These are phyloP conservation scores for Pachycephala philippinensis DNA, from an alignment of 2,113 vertebrate genomes.

Conservation along the genomic window DNA sequence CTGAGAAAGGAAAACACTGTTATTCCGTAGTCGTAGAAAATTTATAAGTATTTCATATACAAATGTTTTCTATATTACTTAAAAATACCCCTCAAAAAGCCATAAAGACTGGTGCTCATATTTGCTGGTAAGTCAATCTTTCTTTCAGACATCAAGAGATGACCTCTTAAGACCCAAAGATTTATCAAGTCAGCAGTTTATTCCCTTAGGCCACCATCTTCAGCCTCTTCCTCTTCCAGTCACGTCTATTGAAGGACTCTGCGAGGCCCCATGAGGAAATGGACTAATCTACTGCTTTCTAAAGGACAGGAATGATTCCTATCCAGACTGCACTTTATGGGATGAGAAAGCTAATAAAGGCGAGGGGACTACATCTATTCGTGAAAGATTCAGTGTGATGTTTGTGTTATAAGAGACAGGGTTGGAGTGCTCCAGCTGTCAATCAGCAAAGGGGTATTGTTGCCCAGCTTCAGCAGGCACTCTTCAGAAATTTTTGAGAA, in stretches of 20 bases:
- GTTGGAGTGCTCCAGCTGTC: constrained; percentile 12
- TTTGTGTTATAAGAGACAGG: constrained; percentile 59
- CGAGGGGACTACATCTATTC: constrained; percentile 59
- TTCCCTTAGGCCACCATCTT: constrained; percentile 71
- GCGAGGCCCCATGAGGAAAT: constrained; percentile 73
- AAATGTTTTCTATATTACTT: constrained; percentile 45
- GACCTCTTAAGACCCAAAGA: constrained; percentile 78
- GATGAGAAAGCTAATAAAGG: constrained; percentile 74
- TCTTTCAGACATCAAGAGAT: constrained; percentile 75
- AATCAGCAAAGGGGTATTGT: not conserved
- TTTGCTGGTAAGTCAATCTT: constrained; percentile 75
- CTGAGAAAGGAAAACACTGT: not conserved
- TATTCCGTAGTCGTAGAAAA: not conserved
- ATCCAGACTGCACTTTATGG: constrained; percentile 49
- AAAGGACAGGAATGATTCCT: constrained; percentile 70
- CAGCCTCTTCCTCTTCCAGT: constrained; percentile 76
- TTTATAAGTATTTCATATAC: not conserved
- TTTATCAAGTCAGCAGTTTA: constrained; percentile 81
- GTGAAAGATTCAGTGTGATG: constrained; percentile 46
- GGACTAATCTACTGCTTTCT: constrained; percentile 78
- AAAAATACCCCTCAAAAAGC: constrained; percentile 34
- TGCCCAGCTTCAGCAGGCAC: not conserved
- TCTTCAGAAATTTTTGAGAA: not conserved
- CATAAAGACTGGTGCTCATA: constrained; percentile 55
- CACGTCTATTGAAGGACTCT: constrained; percentile 74